Conservation (phyloP, 2,888 invertebrate species). For the Frankliniella intonsa region DNA sequence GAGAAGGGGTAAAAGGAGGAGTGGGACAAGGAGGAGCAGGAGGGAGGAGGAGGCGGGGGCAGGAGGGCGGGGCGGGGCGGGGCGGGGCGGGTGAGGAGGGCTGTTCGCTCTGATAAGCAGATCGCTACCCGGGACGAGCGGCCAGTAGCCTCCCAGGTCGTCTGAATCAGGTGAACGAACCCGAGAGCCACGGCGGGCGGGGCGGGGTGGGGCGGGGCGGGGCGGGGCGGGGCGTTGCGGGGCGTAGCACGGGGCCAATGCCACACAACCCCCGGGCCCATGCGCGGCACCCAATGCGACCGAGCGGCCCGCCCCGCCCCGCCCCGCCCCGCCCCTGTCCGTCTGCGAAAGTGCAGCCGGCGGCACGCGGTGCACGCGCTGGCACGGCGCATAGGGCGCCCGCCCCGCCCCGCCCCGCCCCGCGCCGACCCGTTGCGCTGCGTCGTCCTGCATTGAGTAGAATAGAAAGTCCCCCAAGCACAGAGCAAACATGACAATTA, state of each 20-base stretch:
- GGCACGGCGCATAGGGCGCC: no score
- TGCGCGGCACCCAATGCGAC: background rate
- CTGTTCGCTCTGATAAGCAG: background rate
- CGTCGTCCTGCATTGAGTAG: no score
- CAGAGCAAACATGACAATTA: no score
- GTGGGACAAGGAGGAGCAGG: background rate
- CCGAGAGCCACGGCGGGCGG: background rate
- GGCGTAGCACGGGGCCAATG: background rate
- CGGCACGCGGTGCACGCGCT: no score
- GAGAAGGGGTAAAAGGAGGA: background rate
- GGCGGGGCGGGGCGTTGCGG: background rate
- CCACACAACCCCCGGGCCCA: background rate
- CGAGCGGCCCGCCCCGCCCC: no score
- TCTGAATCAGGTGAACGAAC: slow-evolving; percentile 24
- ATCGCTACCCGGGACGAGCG: background rate
- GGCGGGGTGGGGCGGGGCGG: background rate
- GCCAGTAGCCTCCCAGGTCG: background rate
- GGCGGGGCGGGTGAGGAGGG: background rate
- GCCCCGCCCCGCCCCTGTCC: background rate
- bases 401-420: background rate
- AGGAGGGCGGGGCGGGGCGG: background rate
- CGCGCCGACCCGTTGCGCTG: no score
- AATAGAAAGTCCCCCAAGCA: no score
- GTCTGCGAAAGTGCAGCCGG: no score
- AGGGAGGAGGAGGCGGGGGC: background rate